phyloP scores from a whole-genome alignment of 2,888 invertebrate genomes.

The Corythucha ciliata region DNA sequence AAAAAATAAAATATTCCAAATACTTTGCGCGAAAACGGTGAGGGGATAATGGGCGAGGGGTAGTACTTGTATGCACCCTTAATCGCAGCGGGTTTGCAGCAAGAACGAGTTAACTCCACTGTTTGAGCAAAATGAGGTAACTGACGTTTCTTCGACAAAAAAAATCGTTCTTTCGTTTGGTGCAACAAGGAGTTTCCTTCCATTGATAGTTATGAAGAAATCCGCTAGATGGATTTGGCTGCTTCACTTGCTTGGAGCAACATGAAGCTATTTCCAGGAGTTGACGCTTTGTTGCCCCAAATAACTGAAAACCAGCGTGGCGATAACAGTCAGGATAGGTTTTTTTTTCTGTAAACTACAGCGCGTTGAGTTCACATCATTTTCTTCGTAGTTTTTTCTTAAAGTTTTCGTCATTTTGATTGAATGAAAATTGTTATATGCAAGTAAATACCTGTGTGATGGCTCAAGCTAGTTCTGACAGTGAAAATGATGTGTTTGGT shows the following conservation, averaged over 20 bases:
- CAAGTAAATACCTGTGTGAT: constrained; percentile 1
- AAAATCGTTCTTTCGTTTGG: constrained; percentile 10
- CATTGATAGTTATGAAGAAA: constrained; percentile 14
- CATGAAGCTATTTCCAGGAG: constrained; percentile 16
- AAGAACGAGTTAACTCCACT: constrained; percentile 13
- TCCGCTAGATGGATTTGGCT: constrained; percentile 14
- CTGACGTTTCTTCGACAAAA: constrained; percentile 14
- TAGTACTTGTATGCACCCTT: too few species aligned
- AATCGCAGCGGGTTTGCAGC: constrained; percentile 18
- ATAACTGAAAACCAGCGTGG: constrained; percentile 13
- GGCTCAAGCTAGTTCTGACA: constrained; percentile 14
- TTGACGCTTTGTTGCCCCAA: constrained; percentile 23
- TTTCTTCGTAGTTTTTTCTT: constrained; percentile 9
- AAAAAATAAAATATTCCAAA: too few species aligned
- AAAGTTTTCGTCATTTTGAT: constrained; percentile 10
- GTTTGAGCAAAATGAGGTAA: constrained; percentile 12
- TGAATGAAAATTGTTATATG: constrained; percentile 7
- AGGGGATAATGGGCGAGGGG: too few species aligned
- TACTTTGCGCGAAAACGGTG: too few species aligned
- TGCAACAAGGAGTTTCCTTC: constrained; percentile 8
- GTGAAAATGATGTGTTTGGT: constrained; percentile 10
- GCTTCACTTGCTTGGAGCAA: constrained; percentile 10
- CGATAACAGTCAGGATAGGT: constrained; percentile 15
- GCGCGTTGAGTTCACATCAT: constrained; percentile 8
- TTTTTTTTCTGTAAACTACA: constrained; percentile 1